Base-by-base conservation (phyloP, 1,140 invertebrate genomes). In the Drosophila bocqueti region DNA sequence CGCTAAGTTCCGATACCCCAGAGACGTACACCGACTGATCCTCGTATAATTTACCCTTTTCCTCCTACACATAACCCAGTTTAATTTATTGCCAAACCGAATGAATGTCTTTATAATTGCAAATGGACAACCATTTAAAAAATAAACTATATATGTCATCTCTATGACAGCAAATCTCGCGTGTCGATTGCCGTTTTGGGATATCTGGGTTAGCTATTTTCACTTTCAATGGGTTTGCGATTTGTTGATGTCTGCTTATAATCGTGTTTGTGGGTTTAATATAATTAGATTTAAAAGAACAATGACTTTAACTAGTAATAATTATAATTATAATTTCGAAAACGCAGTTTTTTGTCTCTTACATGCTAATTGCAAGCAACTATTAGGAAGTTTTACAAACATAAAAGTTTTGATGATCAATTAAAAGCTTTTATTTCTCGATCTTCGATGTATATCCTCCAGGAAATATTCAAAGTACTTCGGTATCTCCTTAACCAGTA, bases 121-220 rank as follows among this genome's bases (percentile, higher is more conserved):
- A 57, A 76, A 66, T 75, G 40, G 74, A 38, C 43, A 59, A 18
- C 15, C 18, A 66, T 76, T 73, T 43, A 72, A 49, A 71, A 59
- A 71, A 59, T 73, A 73, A 73, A 72, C 72, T 68, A 68, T 77
- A 36, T 77, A 67, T 77, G 74, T 77, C 75, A 77, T 77, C 75
- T 29, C 50, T 54, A 36, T 54, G 61, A 34, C 29, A 54, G 63
- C 49, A 68, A 77, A 77, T 77, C 49, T 77, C 63, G 74, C 74
- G 64, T 77, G 75, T 77, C 72, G 47, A 42, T 40, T 66, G 15
- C 18, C 46, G 13, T 26, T 47, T 47, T 68, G 52, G 43, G n/a
- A 49, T 38, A 50, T 29, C 45, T 57, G 54, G 74, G 63, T 40
- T 76, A 59, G 34, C 6, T 21, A 9, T 76, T 76, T 55, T 75